Percentiles rank a stretch among this genome's conserved stretches.
Conservation (phyloP, 2,888 invertebrate genomes). For the Dromius quadrimaculatus region DNA sequence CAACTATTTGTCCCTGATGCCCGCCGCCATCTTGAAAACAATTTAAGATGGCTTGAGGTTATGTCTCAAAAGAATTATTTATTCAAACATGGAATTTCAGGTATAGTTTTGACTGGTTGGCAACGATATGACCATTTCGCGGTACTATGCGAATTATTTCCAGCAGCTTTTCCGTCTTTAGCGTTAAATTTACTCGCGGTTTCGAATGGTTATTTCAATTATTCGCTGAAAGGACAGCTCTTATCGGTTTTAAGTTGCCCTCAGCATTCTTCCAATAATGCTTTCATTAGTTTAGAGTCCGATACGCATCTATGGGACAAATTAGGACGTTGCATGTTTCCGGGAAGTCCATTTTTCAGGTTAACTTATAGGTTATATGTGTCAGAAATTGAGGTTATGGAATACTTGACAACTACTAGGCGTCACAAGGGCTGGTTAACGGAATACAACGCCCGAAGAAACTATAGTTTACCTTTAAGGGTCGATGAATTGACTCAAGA, state of each 20-base stretch:
- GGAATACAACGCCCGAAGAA: conserved; percentile 76
- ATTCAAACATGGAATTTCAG: conserved; percentile 69
- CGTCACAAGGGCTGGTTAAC: conserved; percentile 75
- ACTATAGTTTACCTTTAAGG: conserved; percentile 76
- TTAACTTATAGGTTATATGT: conserved; percentile 66
- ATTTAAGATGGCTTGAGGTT: conserved; percentile 76
- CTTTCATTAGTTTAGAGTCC: conserved; percentile 71
- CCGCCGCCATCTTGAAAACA: conserved; percentile 77
- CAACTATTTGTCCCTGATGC: conserved; percentile 76
- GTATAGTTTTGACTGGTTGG: conserved; percentile 73
- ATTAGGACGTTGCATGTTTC: conserved; percentile 74
- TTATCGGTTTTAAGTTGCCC: conserved; percentile 71
- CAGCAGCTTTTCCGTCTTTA: conserved; percentile 75
- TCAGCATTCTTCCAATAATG: conserved; percentile 60
- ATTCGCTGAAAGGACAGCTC: conserved; percentile 66
- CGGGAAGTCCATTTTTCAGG: conserved; percentile 71
- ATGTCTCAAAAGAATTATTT: conserved; percentile 72
- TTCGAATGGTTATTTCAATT: conserved; percentile 73
- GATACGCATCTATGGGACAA: conserved; percentile 75
- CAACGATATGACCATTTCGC: conserved; percentile 79
- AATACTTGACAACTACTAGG: conserved; percentile 63
- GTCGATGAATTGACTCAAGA: conserved; percentile 73
- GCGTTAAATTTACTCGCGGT: conserved; percentile 73
- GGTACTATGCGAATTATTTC: conserved; percentile 76
- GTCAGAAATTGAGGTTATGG: conserved; percentile 65